phyloP scores from a whole-genome alignment of 2,888 invertebrate species.

The Parnassius orleans region DNA sequence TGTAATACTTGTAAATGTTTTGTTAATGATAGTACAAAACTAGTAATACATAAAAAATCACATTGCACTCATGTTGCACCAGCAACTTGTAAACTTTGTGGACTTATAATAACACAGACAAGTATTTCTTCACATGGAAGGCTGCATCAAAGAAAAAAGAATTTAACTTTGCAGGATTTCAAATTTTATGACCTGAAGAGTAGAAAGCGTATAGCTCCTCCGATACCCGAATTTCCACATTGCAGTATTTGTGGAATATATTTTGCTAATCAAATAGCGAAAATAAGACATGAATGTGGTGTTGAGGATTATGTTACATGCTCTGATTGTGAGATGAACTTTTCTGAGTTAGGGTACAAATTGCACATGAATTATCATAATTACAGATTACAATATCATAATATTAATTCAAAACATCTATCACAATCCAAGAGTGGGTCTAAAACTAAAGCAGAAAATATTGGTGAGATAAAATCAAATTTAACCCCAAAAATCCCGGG shows the following conservation, averaged over 20 bases:
- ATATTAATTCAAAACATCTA: conserved; percentile 10
- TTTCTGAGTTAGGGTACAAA: conserved; percentile 49
- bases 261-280: conserved; percentile 46
- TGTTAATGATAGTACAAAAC: conserved; percentile 31
- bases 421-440: neutral
- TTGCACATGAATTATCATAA: conserved; percentile 59
- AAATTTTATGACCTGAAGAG: conserved; percentile 52
- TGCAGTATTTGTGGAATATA: conserved; percentile 52
- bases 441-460: neutral
- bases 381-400: conserved; percentile 37
- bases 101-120: conserved; percentile 48
- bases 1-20: conserved; percentile 56
- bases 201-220: conserved; percentile 46
- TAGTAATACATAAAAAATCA: conserved; percentile 31
- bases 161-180: conserved; percentile 41
- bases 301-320: conserved; percentile 46
- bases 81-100: conserved; percentile 53
- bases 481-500: conserved; percentile 4
- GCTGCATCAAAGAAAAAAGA: conserved; percentile 40
- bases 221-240: conserved; percentile 54
- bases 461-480: conserved; percentile 13
- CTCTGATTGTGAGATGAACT: conserved; percentile 49
- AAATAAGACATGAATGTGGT: conserved; percentile 46
- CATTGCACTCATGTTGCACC: conserved; percentile 43
- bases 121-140: conserved; percentile 43